Conservation (phyloP, 1,140 invertebrate species). For the Diachasma alloeum region DNA sequence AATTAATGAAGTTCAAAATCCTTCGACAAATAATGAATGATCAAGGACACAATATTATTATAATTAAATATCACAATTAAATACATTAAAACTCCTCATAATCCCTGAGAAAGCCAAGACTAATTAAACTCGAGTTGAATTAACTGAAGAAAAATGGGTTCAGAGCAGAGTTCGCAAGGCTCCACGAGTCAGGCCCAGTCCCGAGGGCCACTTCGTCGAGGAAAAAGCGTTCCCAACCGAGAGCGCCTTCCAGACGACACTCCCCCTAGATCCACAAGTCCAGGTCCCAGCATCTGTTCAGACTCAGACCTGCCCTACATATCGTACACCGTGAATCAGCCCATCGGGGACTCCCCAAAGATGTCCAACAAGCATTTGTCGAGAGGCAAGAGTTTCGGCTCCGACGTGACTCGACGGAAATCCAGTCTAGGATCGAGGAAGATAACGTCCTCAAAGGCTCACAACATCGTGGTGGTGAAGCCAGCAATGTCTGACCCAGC, state of each 20-base stretch:
- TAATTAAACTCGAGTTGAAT: too few relatives aligned
- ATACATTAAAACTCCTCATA: too few relatives aligned
- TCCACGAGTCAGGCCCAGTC: constrained; percentile 47
- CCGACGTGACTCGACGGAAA: constrained; percentile 49
- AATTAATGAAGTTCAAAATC: too few relatives aligned
- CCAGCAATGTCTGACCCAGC: constrained; percentile 70
- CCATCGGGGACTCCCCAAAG: constrained; percentile 87
- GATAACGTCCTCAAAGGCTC: constrained; percentile 47
- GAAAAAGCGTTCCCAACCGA: constrained; percentile 69
- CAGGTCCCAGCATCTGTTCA: constrained; percentile 86
- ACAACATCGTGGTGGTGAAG: constrained; percentile 88
- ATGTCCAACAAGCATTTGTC: constrained; percentile 70
- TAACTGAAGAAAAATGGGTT: constrained; percentile 62
- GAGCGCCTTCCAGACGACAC: constrained; percentile 62
- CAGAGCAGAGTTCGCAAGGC: constrained; percentile 67
- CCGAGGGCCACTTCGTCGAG: constrained; percentile 60
- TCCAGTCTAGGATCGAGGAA: constrained; percentile 52
- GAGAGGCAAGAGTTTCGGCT: constrained; percentile 56
- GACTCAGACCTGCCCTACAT: constrained; percentile 93
- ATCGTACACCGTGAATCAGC: constrained; percentile 91
- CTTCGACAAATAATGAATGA: too few relatives aligned
- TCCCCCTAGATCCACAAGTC: constrained; percentile 76
- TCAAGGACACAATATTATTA: too few relatives aligned
- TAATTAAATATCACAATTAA: neutral
- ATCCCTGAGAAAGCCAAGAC: neutral